Conservation (phyloP, 2,113 vertebrate genomes). For the Arenaria interpres region DNA sequence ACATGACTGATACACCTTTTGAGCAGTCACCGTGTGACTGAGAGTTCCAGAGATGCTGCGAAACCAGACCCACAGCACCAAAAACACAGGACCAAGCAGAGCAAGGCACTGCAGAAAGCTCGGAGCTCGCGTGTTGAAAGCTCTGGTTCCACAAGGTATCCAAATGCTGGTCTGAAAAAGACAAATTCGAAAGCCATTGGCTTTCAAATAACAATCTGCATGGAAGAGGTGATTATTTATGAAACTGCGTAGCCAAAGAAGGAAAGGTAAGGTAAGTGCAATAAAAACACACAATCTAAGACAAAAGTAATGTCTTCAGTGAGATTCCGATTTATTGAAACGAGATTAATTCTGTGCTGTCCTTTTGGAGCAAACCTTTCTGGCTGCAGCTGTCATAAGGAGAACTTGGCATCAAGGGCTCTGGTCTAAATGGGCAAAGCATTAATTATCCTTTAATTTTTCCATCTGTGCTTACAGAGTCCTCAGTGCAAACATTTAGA, state of each 20-base stretch:
- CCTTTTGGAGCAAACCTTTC: background rate
- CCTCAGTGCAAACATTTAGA: background rate
- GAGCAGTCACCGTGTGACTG: background rate
- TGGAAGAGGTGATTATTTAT: background rate
- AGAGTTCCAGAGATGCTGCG: background rate
- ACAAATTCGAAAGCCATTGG: background rate
- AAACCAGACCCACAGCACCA: background rate
- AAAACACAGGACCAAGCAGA: background rate
- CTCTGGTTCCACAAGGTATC: slow-evolving; percentile 75
- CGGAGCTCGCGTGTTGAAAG: slow-evolving; percentile 79
- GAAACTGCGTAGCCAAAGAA: background rate
- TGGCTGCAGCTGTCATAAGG: background rate
- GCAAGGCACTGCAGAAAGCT: slow-evolving; percentile 77
- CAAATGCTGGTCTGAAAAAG: slow-evolving; percentile 74
- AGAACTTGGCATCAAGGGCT: background rate
- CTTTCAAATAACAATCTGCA: background rate
- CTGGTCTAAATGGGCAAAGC: background rate
- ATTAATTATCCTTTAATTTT: background rate
- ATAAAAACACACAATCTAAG: background rate
- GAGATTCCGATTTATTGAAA: background rate
- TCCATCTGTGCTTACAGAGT: background rate
- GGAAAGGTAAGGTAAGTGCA: background rate
- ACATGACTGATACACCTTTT: background rate
- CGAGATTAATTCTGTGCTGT: background rate
- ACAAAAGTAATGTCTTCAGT: background rate